phyloP scores from a whole-genome alignment of 2,797 vertebrate species.

The Helostoma temminkii region DNA sequence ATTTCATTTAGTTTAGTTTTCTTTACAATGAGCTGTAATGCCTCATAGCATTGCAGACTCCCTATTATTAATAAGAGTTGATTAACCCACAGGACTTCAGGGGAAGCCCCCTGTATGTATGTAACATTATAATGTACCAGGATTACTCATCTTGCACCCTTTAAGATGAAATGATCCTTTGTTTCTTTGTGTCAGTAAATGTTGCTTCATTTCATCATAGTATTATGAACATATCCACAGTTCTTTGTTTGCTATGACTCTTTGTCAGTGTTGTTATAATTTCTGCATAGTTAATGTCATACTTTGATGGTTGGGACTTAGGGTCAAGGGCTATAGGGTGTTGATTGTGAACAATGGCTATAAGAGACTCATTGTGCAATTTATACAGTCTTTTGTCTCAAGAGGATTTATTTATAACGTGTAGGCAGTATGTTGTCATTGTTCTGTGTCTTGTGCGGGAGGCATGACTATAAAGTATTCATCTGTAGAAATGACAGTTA shows the following conservation, averaged over 20 bases:
- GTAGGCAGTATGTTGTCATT: background rate
- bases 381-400: slow-evolving; percentile 30
- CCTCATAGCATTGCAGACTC: too few species aligned
- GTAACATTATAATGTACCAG: slow-evolving; percentile 19
- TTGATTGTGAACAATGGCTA: slow-evolving; percentile 25
- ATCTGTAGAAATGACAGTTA: slow-evolving; percentile 2
- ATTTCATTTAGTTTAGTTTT: background rate
- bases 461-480: background rate
- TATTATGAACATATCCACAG: background rate
- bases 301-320: slow-evolving; percentile 10
- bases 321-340: slow-evolving; percentile 13
- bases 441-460: background rate
- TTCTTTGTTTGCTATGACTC: slow-evolving; percentile 3
- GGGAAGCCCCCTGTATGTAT: background rate
- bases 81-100: background rate
- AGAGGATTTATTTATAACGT: slow-evolving; percentile 8
- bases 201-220: slow-evolving; percentile 26
- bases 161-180: slow-evolving; percentile 35
- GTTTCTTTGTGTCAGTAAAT: slow-evolving; percentile 9
- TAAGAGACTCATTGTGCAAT: slow-evolving; percentile 22
- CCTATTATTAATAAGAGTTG: background rate
- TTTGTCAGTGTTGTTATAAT: slow-evolving; percentile 21
- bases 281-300: slow-evolving; percentile 20
- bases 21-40: background rate
- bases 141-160: slow-evolving; percentile 23